phyloP scores from a whole-genome alignment of 2,888 invertebrate species.

The Onthophagus sagittarius region DNA sequence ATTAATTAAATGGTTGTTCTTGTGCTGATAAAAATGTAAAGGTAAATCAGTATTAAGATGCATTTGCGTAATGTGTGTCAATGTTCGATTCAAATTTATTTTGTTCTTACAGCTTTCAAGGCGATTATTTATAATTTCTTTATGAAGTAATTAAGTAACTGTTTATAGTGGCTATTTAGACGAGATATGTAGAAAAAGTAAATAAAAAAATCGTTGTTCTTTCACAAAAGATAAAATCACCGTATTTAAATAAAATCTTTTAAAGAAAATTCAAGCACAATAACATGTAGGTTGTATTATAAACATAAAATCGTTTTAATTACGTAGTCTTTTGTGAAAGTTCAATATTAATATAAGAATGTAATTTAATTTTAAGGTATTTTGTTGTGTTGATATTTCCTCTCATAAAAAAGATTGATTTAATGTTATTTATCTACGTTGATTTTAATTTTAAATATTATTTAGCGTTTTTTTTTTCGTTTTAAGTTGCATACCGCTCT shows the following conservation, averaged over 20 bases:
- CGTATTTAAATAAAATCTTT: neutral
- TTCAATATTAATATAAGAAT: neutral
- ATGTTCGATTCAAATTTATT: neutral
- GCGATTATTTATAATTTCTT: conserved; percentile 10
- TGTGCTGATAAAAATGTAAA: neutral
- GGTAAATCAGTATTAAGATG: neutral
- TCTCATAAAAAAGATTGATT: neutral
- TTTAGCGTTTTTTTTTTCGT: neutral
- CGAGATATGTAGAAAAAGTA: neutral
- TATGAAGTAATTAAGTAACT: neutral
- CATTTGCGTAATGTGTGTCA: neutral
- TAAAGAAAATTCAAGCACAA: neutral
- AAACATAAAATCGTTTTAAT: neutral
- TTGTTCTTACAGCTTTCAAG: neutral
- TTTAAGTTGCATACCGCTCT: neutral
- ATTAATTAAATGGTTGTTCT: neutral
- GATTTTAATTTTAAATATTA: neutral
- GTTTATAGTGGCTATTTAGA: neutral
- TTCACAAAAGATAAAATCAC: neutral
- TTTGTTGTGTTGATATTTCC: neutral
- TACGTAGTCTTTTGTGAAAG: neutral
- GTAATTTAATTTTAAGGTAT: neutral
- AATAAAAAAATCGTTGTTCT: neutral
- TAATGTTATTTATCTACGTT: neutral
- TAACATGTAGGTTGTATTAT: neutral